phyloP scores from a whole-genome alignment of 2,797 vertebrate species.

The Cuculus canorus region DNA sequence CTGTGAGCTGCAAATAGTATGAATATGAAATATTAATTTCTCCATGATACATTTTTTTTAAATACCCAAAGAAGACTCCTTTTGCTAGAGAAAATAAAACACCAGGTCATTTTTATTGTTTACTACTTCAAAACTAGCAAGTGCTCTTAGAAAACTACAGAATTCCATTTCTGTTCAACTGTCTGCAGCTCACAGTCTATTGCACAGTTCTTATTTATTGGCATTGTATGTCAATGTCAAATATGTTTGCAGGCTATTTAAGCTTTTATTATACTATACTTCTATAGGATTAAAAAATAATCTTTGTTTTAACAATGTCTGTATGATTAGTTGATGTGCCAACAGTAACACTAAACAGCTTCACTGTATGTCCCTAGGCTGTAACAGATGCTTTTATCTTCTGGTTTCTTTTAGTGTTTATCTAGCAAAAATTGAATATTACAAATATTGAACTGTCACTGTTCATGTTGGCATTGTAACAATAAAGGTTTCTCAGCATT shows the following conservation, averaged over 20 bases:
- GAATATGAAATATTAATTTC: not conserved
- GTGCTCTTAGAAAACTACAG: not conserved
- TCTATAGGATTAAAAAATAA: conserved; percentile 61
- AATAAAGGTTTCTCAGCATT: not conserved
- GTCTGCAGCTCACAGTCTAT: not conserved
- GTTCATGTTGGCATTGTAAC: not conserved
- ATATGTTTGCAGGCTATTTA: conserved; percentile 51
- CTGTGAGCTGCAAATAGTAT: not conserved
- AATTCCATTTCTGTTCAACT: not conserved
- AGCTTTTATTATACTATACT: conserved; percentile 58
- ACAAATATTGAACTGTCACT: conserved; percentile 30
- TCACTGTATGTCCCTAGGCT: conserved; percentile 37
- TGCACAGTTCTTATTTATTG: conserved; percentile 37
- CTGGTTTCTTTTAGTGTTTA: conserved; percentile 48
- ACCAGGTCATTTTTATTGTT: conserved; percentile 36
- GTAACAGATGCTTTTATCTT: conserved; percentile 59
- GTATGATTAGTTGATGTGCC: conserved; percentile 44
- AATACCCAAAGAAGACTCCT: not conserved
- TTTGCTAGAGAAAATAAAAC: conserved; percentile 46
- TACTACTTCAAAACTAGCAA: conserved; percentile 29
- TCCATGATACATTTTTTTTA: not conserved
- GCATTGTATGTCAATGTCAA: conserved; percentile 49
- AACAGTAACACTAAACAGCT: conserved; percentile 25
- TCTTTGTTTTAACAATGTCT: conserved; percentile 63
- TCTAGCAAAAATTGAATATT: conserved; percentile 60